Evolutionary conservation across 2,113 vertebrate genomes (phyloP).

Genomic region (Bombycilla garrulus): DNA sequence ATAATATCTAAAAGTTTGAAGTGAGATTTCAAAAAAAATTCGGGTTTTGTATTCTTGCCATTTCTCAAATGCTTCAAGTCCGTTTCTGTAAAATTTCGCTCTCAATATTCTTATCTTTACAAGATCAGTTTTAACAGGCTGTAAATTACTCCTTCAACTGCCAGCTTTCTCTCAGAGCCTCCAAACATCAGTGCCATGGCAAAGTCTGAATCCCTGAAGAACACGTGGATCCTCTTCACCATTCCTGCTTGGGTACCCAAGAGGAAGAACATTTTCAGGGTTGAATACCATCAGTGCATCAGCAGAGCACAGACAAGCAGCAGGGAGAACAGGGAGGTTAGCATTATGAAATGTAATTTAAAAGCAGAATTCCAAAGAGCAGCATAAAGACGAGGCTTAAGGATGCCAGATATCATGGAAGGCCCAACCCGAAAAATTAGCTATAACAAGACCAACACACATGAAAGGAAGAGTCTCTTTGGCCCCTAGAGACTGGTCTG

Average conservation of each 20-base stretch:
- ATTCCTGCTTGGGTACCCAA: background rate
- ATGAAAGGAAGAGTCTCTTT: background rate
- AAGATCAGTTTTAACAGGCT: background rate
- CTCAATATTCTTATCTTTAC: background rate
- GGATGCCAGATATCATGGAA: background rate
- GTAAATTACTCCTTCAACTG: background rate
- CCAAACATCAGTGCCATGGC: background rate
- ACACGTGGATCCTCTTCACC: background rate
- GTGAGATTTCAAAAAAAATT: background rate
- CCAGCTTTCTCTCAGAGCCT: background rate
- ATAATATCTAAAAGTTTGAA: background rate
- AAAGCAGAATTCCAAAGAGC: background rate
- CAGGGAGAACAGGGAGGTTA: background rate
- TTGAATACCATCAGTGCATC: background rate
- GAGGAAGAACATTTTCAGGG: background rate
- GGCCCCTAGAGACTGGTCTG: background rate
- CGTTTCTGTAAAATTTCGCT: background rate
- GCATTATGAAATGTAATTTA: background rate
- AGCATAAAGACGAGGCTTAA: background rate
- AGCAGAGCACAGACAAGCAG: background rate
- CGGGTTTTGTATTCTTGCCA: background rate
- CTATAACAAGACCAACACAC: background rate
- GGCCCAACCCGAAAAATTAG: background rate
- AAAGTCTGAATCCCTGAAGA: background rate
- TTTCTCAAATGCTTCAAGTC: background rate